Percentiles rank a stretch among this genome's conserved stretches.
These are phyloP conservation scores for Rattus norvegicus DNA, from an alignment of 2,113 vertebrate genomes.

Conservation along the genomic window DNA sequence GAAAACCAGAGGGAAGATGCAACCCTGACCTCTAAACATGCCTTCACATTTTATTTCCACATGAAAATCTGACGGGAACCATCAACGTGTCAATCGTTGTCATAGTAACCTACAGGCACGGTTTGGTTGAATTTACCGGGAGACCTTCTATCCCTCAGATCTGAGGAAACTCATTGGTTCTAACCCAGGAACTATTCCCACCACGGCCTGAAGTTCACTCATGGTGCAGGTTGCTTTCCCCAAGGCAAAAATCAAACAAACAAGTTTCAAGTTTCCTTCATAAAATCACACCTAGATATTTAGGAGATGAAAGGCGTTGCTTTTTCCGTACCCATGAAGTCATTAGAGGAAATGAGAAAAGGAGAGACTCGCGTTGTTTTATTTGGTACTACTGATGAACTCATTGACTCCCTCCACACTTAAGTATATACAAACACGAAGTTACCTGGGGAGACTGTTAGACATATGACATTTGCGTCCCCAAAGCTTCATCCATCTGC, in stretches of 20 bases:
- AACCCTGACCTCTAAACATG: slow-evolving; percentile 15
- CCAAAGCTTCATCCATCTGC: neutral
- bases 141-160: neutral
- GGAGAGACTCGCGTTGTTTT: neutral
- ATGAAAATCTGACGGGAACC: slow-evolving; percentile 32
- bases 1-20: slow-evolving; percentile 25
- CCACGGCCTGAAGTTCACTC: neutral
- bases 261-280: neutral
- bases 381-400: neutral
- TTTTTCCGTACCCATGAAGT: neutral
- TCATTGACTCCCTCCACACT: neutral
- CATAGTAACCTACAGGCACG: slow-evolving; percentile 32
- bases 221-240: neutral
- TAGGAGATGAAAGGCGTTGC: neutral
- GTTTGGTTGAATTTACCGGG: slow-evolving; percentile 20
- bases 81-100: slow-evolving; percentile 13
- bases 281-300: slow-evolving; percentile 29
- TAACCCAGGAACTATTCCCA: neutral
- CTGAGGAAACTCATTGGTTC: neutral
- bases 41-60: slow-evolving; percentile 54
- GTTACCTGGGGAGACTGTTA: neutral
- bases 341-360: neutral
- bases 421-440: neutral
- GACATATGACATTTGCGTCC: neutral
- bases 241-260: neutral